Evolutionary conservation across 1,140 invertebrate genomes (phyloP).

Genomic region (Drosophila tani): DNA sequence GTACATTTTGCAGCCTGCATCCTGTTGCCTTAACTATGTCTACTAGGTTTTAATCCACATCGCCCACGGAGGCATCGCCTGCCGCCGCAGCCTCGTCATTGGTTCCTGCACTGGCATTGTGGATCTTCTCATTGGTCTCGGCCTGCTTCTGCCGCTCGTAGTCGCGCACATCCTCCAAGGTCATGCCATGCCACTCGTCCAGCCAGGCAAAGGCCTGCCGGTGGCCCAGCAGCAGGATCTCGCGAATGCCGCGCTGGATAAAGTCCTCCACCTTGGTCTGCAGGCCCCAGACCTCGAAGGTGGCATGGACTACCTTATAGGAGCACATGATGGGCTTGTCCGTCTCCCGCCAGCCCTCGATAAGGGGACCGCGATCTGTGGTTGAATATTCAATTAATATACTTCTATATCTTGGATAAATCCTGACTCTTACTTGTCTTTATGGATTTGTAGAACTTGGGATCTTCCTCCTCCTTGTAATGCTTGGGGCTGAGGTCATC

Average conservation of each 20-base stretch:
- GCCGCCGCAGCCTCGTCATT: conserved; percentile 7
- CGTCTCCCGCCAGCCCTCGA: conserved; percentile 92
- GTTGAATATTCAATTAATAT: no score
- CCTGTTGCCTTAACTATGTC: conserved; percentile 8
- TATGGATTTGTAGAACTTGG: conserved; percentile 92
- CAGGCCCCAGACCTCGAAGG: conserved; percentile 96
- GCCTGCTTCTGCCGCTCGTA: conserved; percentile 93
- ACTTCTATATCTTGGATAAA: neutral
- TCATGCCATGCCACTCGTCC: conserved; percentile 96
- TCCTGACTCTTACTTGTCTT: conserved; percentile 87
- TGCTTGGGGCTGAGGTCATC: conserved; percentile 94
- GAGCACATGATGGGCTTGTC: conserved; percentile 96
- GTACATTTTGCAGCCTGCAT: conserved; percentile 51
- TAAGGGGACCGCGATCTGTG: conserved; percentile 90
- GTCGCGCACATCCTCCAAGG: conserved; percentile 91
- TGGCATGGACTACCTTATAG: conserved; percentile 94
- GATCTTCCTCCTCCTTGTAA: conserved; percentile 95
- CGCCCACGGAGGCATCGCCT: neutral
- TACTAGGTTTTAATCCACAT: conserved; percentile 14
- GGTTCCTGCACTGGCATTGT: conserved; percentile 19
- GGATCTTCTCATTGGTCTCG: conserved; percentile 93
- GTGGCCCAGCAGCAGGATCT: conserved; percentile 94
- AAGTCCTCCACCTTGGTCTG: conserved; percentile 96
- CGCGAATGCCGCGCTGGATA: conserved; percentile 93
- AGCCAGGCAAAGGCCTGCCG: conserved; percentile 97